Evolutionary conservation across 2,797 vertebrate species (phyloP).

Genomic region (Sebastiscus tertius): DNA sequence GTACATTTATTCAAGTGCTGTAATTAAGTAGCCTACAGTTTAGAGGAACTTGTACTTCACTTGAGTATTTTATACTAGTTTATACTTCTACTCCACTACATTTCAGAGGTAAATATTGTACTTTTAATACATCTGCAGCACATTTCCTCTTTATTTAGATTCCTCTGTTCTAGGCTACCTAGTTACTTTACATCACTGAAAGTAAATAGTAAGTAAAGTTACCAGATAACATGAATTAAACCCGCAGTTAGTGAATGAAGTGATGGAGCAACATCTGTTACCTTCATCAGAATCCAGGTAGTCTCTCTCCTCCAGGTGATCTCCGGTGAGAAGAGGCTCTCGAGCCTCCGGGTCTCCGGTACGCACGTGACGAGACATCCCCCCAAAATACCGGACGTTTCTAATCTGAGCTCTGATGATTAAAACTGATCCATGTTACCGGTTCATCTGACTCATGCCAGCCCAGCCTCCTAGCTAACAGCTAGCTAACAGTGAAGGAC

Average conservation of each 20-base stretch:
- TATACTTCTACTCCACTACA: too few relatives aligned
- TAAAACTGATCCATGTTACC: background rate
- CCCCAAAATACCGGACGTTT: background rate
- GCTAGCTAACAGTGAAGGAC: slow-evolving; percentile 32
- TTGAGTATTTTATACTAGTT: too few relatives aligned
- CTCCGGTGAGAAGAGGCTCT: slow-evolving; percentile 67
- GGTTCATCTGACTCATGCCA: slow-evolving; percentile 28
- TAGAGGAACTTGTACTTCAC: too few relatives aligned
- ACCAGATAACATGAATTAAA: background rate
- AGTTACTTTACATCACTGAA: too few relatives aligned
- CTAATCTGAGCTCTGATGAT: background rate
- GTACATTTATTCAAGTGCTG: too few relatives aligned
- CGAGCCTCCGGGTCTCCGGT: slow-evolving; percentile 46
- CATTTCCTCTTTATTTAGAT: too few relatives aligned
- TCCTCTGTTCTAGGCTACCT: too few relatives aligned
- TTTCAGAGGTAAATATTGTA: too few relatives aligned
- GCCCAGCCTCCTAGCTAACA: slow-evolving; percentile 11
- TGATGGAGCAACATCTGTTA: slow-evolving; percentile 17
- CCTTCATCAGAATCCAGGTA: slow-evolving; percentile 68
- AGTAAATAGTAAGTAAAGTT: too few relatives aligned
- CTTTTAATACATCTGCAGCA: too few relatives aligned
- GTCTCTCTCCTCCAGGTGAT: background rate
- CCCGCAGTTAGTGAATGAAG: too few relatives aligned
- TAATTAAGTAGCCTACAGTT: too few relatives aligned
- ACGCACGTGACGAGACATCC: slow-evolving; percentile 50